Base-by-base conservation (phyloP, 2,113 vertebrate species). In the Nematolebias whitei region DNA sequence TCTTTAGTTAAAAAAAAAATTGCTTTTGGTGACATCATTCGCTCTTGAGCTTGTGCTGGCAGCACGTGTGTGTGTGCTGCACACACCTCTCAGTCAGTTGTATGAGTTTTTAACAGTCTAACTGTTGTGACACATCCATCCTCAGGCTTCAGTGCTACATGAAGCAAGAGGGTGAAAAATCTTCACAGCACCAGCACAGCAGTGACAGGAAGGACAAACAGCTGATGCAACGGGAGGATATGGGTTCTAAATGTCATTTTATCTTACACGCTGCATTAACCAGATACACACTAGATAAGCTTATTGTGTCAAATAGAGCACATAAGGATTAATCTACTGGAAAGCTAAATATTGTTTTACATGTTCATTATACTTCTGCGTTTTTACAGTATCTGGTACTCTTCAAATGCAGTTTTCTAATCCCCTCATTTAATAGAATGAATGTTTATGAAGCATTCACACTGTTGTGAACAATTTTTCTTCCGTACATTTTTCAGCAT, bases 61-160 rank as follows among this genome's bases (percentile, higher is more conserved):
- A 62, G 63, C 24, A 83, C 77, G 63, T 87, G 77, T 80, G 79
- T 82, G 77, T 69, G 50, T 20, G n/a, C n/a, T n/a, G n/a, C n/a
- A n/a, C 78, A 85, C 63, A 61, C 86, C 84, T 77, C 74, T 86
- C 75, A 39, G 74, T 59, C 59, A 79, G 50, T 59, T 24, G 71
- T 79, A 79, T 79, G 77, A 88, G 57, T 76, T 89, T 85, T 86
- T 71, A 73, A 72, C 73, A 62, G 66, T 49, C 61, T 71, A 83
- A 72, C 78, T 81, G 84, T 85, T 79, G 43, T 78, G 82, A 85
- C 84, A 79, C 64, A 65, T 77, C 55, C 56, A 32, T 72, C 52
- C 64, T 40, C 50, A 56, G 24, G 69, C 40, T 41, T 59, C 44
- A 40, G 71, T 83, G 85, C 63, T 43, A 78, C 71, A 83, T 49